Conservation (phyloP, 64 coral and sea anemone genomes). For the Stylophora pistillata region DNA sequence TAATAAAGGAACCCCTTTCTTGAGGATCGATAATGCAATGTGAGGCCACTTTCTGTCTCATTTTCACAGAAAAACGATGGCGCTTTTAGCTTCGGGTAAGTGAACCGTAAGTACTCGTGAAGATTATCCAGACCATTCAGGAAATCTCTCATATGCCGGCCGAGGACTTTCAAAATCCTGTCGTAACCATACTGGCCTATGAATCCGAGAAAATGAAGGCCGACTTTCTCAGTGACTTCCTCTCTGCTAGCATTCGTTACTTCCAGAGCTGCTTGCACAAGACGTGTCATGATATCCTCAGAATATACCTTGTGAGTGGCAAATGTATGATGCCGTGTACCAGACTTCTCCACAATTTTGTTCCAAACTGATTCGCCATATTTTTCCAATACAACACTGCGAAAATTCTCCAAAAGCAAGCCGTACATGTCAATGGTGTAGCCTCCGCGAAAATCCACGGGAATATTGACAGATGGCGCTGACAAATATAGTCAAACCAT, state of each 20-base stretch:
- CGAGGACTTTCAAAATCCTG: constrained; percentile 78
- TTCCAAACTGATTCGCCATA: constrained; percentile 70
- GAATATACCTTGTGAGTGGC: constrained; percentile 75
- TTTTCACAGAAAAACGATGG: constrained; percentile 89
- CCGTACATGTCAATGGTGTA: constrained; percentile 60
- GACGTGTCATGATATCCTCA: constrained; percentile 48
- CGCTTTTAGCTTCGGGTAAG: constrained; percentile 86
- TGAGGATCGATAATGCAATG: constrained; percentile 83
- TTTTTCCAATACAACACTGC: constrained; percentile 44
- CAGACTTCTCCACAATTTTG: constrained; percentile 59
- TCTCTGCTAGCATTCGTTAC: constrained; percentile 45
- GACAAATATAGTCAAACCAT: constrained; percentile 1
- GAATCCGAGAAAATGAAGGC: constrained; percentile 69
- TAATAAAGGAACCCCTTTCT: constrained; percentile 78
- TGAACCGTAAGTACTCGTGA: constrained; percentile 85
- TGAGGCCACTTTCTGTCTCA: constrained; percentile 81
- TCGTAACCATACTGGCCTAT: constrained; percentile 90
- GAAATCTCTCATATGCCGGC: constrained; percentile 88
- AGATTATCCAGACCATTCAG: constrained; percentile 88
- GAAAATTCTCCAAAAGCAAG: constrained; percentile 69
- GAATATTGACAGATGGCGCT: background rate
- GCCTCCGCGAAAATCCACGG: background rate
- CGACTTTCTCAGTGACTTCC: constrained; percentile 49
- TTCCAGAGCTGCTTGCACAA: constrained; percentile 36
- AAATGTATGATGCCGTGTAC: constrained; percentile 53